Percentiles rank a stretch among this genome's conserved stretches.
Evolutionary conservation across 2,888 invertebrate species (phyloP).

Genomic region (Neuroscelio doddi): DNA sequence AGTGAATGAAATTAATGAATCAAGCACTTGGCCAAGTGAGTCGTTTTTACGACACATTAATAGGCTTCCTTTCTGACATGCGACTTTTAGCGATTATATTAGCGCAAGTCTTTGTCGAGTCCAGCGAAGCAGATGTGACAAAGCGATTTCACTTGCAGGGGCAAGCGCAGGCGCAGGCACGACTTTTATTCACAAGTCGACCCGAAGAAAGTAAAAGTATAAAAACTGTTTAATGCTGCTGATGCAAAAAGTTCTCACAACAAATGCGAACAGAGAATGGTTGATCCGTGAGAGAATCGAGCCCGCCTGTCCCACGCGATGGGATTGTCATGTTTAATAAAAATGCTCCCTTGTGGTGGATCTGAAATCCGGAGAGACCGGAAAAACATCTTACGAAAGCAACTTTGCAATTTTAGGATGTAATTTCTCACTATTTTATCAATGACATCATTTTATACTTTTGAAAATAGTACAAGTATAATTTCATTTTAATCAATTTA

Average conservation of each 20-base stretch:
- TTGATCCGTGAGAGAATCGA: conserved; percentile 49
- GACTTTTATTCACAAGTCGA: conserved; percentile 1
- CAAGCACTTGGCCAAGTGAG: too few species aligned
- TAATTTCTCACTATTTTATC: too few species aligned
- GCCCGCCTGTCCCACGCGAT: conserved; percentile 44
- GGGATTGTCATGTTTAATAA: conserved; percentile 24
- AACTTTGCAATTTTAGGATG: too few species aligned
- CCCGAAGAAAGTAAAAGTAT: conserved; percentile 41
- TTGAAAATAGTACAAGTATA: too few species aligned
- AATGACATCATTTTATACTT: too few species aligned
- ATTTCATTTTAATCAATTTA: too few species aligned
- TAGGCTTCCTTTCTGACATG: background rate
- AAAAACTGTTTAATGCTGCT: conserved; percentile 24
- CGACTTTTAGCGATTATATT: background rate
- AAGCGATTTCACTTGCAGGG: conserved; percentile 41
- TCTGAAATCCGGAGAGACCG: conserved; percentile 40
- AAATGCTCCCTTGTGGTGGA: conserved; percentile 13
- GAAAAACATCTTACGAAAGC: conserved; percentile 46
- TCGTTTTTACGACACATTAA: too few species aligned
- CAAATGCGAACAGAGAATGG: conserved; percentile 24
- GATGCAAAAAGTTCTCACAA: conserved; percentile 51
- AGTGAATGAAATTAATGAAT: too few species aligned
- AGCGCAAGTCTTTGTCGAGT: too few species aligned
- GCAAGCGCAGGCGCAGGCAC: conserved; percentile 3
- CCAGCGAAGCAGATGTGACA: conserved; percentile 1